Evolutionary conservation across 2,888 invertebrate species (phyloP).

Genomic region (Monochamus alternatus): DNA sequence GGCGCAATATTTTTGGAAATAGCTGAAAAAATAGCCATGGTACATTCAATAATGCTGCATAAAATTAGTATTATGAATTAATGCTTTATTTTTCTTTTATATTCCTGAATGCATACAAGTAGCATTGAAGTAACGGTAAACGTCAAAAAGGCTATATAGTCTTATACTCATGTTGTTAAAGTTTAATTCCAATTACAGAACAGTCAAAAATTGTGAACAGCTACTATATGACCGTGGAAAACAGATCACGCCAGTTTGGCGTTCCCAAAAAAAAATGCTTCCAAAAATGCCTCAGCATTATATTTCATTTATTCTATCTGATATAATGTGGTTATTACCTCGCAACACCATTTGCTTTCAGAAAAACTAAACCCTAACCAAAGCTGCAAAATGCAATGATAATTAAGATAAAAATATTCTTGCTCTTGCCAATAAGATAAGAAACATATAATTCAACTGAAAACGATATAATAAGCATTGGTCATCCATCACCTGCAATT

Average conservation of each 20-base stretch:
- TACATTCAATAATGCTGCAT: too few species aligned
- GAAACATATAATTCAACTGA: slow-evolving; percentile 6
- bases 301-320: slow-evolving; percentile 27
- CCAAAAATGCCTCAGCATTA: slow-evolving; percentile 26
- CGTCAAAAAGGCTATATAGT: too few species aligned
- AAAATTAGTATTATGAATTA: too few species aligned
- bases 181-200: too few species aligned
- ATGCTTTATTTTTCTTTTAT: too few species aligned
- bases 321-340: slow-evolving; percentile 33
- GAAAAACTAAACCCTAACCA: slow-evolving; percentile 39
- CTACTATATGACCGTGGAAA: too few species aligned
- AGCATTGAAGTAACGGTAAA: too few species aligned
- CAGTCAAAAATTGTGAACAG: too few species aligned
- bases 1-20: background rate
- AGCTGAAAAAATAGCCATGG: background rate
- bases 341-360: slow-evolving; percentile 32
- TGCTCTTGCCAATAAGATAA: slow-evolving; percentile 9
- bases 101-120: too few species aligned
- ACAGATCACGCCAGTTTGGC: too few species aligned
- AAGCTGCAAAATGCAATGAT: slow-evolving; percentile 39
- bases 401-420: slow-evolving; percentile 7
- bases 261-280: background rate
- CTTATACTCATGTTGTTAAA: too few species aligned
- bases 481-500: slow-evolving; percentile 34
- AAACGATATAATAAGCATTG: background rate